Conservation (phyloP, 2,113 vertebrate species). For the Oenanthe melanoleuca region DNA sequence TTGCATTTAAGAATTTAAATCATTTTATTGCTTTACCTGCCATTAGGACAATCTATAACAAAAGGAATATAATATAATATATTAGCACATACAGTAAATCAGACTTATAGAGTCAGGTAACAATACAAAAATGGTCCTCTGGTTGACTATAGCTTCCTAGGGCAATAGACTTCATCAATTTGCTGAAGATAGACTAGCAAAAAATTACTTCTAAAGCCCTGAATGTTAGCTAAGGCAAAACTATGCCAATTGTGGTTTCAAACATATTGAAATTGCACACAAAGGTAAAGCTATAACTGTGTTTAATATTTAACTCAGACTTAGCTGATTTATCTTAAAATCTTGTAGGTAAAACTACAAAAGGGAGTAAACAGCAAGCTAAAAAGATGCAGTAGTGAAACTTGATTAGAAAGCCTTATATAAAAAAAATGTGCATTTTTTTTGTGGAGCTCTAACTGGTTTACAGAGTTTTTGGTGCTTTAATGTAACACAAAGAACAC, state of each 20-base stretch:
- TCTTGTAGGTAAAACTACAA: constrained; percentile 77
- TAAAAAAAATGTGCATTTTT: constrained; percentile 71
- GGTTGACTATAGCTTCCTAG: constrained; percentile 80
- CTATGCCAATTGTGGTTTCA: constrained; percentile 77
- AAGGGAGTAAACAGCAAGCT: constrained; percentile 80
- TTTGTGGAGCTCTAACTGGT: constrained; percentile 70
- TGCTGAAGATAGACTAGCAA: constrained; percentile 79
- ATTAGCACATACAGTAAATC: constrained; percentile 91
- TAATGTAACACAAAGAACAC: constrained; percentile 57
- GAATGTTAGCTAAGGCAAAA: constrained; percentile 86
- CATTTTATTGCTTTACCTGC: constrained; percentile 98
- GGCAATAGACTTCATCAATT: constrained; percentile 75
- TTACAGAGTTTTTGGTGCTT: constrained; percentile 77
- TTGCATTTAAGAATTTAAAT: constrained; percentile 83
- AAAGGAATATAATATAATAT: constrained; percentile 86
- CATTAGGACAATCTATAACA: constrained; percentile 96
- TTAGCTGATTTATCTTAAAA: constrained; percentile 77
- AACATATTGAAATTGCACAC: constrained; percentile 76
- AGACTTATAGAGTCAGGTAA: constrained; percentile 87
- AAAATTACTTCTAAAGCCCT: constrained; percentile 75
- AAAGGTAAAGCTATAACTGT: constrained; percentile 79
- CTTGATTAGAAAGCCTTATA: constrained; percentile 73
- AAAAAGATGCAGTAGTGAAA: constrained; percentile 75
- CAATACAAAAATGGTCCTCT: constrained; percentile 93
- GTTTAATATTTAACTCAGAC: constrained; percentile 75